Base-by-base conservation (phyloP, 2,113 vertebrate genomes). In the Bostrychus sinensis region DNA sequence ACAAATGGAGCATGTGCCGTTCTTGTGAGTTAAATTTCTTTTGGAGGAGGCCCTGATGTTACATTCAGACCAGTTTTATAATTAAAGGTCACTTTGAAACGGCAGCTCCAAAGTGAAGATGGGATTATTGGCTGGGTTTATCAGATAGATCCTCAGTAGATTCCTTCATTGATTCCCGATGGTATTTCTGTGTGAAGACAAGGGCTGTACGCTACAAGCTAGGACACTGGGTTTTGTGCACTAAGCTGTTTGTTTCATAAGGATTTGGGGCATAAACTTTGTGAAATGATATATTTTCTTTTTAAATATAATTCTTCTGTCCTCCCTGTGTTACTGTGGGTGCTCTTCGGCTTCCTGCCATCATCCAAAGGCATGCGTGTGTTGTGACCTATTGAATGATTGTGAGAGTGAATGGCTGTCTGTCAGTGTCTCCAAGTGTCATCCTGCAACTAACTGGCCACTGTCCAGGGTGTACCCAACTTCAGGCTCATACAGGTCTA, bases 91-190 rank as follows among this genome's bases (percentile, higher is more conserved):
- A 26, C 23, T 26, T 25, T 26, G 46, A 26, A 32, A 32, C 5
- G 30, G 30, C 5, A 32, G 30, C 30, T 32, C 30, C 30, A 32
- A 26, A 7, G 23, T 16, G 23, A 22, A 50, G 46, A 50, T 50
- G 37, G 37, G 37, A 39, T 4, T 50, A 50, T 26, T 14, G 46
- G 13, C 23, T 2, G 23, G 37, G 45, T 50, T 50, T 48, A 48
- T 25, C 45, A 2, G 10, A 16, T 1, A 3, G 16, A 30, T 30
- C 25, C 16, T 10, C 5, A 4, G 13, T 28, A 10, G 48, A 28
- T 51, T 51, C 25, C n/a, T n/a, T 2, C 9, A 51, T 51, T 30
- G 48, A 51, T 51, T 51, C 16, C 48, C 9, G 23, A 51, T 28
- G 5, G 48, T n/a, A 26, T 26, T 28, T 51, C 23, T 28, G 48